Evolutionary conservation across 2,797 vertebrate genomes (phyloP), one percentile per base, ranked within the genome.

Genomic region (Hyperoplus immaculatus): DNA sequence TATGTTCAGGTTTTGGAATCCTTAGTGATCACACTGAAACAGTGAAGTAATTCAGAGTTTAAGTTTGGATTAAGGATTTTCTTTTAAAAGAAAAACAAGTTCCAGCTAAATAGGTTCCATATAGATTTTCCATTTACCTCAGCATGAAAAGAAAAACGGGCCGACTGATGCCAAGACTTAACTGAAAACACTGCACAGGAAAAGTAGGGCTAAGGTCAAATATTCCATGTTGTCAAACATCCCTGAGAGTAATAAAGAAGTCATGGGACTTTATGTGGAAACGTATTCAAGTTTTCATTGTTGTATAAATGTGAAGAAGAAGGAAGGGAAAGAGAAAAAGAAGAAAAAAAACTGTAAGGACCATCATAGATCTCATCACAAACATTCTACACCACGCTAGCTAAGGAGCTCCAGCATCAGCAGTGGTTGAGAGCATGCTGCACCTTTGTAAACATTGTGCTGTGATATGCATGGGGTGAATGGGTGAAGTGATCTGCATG

Each of bases 121-220:
- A 93, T 93, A 95, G 92, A 95, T 96, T 96, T 97, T 97, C 95
- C 95, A 95, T 97, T 85, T 82, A 96, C 95, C 95, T 96, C 95
- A 93, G 94, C 93, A 93, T 95, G 93, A 94, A 95, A 96, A 96
- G 73, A 50, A 91, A 91, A 93, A 91, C 86, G 92, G 29, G 3
- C 94, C 94, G 93, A 29, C 86, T 41, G 0, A 92, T 96, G 95
- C 95, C 96, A 97, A 94, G 93, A 95, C 92, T 95, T 96, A 96
- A 97, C 95, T 96, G 94, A 97, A 97, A 97, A 96, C 96, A 96
- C 94, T 93, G 95, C 94, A 93, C 29, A 92, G 90, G 92, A 93
- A 96, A 96, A 96, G 95, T 95, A 90, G 88, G 94, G 91, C 95
- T 88, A 87, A 94, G 91, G 95, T 95, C 94, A 94, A 93, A 90